Base-by-base conservation (phyloP, 1,140 invertebrate genomes). In the Pectinophora gossypiella region DNA sequence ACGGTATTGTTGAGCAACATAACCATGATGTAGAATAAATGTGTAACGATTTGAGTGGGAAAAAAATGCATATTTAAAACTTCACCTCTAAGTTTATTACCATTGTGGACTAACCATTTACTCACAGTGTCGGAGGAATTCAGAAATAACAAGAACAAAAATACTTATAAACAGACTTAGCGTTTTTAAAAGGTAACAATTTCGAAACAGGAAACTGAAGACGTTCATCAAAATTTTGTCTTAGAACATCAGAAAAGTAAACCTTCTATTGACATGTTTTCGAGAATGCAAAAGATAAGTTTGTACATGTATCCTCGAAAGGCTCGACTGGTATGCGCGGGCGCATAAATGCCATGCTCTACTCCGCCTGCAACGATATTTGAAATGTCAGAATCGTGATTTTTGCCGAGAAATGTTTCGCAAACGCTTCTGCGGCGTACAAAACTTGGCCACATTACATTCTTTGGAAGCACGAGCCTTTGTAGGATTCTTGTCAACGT, bases 341-440 rank as follows among this genome's bases (percentile, higher is more conserved):
- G 56, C 55, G 71, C 69, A 40, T 44, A 81, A 85, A 82, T 85
- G 81, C 68, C 81, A 77, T 59, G 68, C 66, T 76, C 74, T 61
- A 70, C 66, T 65, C 72, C 72, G 64, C 75, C 73, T 70, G 67
- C 61, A 64, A 69, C 72, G 60, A 59, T 83, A 74, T 81, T 69
- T 54, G 61, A 85, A 85, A 85, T 85, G 82, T 85, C 79, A 76
- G 71, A 72, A 72, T 82, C 82, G 82, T 85, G 79, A 82, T 83
- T 82, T 83, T 82, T 85, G 74, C 58, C 63, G 55, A 69, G 74
- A 75, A 76, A 76, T 59, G 52, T 85, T 83, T 78, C 76, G 71
- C 65, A 85, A 85, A 56, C 50, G 55, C 51, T 40, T 40, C 36
- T 40, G 36, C 52, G 52, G 48, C 53, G 19, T 63, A 59, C 58